Evolutionary conservation across 2,888 invertebrate species (phyloP).

Genomic region (Disparrhopalites patrizii): DNA sequence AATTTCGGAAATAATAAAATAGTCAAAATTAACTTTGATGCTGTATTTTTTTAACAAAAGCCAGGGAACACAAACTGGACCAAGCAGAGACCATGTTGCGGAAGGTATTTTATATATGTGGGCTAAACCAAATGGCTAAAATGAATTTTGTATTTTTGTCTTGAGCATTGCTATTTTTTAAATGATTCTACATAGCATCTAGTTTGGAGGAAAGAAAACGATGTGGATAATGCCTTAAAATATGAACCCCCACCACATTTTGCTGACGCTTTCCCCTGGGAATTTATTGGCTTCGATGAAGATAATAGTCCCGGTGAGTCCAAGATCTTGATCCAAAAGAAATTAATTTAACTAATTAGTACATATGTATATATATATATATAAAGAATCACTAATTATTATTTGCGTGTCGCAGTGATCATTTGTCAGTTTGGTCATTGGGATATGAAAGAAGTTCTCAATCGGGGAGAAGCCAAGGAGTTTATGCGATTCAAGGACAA

Average conservation of each 20-base stretch:
- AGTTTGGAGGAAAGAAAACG: constrained; percentile 8
- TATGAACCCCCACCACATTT: constrained; percentile 4
- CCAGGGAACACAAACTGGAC: neutral
- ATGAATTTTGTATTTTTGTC: neutral
- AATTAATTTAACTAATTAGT: neutral
- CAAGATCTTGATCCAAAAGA: neutral
- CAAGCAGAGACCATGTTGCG: neutral
- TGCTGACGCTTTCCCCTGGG: neutral
- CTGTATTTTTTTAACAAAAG: too few relatives aligned
- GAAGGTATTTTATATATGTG: neutral
- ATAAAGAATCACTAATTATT: neutral
- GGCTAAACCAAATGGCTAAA: neutral
- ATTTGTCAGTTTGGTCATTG: neutral
- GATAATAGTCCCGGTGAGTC: constrained; percentile 6
- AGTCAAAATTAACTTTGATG: too few relatives aligned
- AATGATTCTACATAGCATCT: neutral
- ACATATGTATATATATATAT: neutral
- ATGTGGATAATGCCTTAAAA: neutral
- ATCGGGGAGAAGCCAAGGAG: constrained; percentile 1
- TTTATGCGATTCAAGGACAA: constrained; percentile 7
- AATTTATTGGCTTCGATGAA: constrained; percentile 8
- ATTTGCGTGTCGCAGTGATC: neutral
- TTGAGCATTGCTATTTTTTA: neutral
- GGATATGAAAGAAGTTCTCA: neutral
- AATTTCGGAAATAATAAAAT: too few relatives aligned